Evolutionary conservation across 2,797 vertebrate genomes (phyloP).

Genomic region (Lithobates pipiens): DNA sequence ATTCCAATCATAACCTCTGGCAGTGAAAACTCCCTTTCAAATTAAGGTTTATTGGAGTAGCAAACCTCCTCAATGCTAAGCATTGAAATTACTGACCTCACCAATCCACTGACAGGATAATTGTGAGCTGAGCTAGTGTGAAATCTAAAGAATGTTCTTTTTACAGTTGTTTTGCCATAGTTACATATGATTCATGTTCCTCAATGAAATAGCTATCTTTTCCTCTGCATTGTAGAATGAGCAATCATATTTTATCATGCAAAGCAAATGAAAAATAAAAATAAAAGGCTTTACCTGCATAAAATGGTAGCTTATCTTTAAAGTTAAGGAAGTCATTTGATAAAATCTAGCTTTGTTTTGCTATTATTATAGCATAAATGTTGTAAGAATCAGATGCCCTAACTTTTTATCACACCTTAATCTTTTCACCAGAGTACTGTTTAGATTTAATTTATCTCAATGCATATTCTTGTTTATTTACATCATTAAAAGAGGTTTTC

Average conservation of each 20-base stretch:
- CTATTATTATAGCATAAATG: neutral
- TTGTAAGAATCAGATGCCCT: neutral
- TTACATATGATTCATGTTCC: slow-evolving; percentile 43
- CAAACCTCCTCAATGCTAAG: slow-evolving; percentile 66
- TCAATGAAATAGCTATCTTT: slow-evolving; percentile 16
- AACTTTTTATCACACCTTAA: neutral
- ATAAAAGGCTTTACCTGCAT: neutral
- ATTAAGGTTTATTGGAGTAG: slow-evolving; percentile 69
- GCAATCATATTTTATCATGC: slow-evolving; percentile 8
- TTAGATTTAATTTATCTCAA: no score
- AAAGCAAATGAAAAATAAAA: neutral
- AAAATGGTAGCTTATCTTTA: neutral
- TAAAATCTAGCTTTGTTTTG: neutral
- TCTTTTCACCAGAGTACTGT: neutral
- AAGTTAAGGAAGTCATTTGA: neutral
- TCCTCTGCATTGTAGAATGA: slow-evolving; percentile 21
- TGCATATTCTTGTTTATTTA: no score
- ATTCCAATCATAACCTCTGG: slow-evolving; percentile 71
- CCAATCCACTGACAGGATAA: slow-evolving; percentile 70
- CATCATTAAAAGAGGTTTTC: no score
- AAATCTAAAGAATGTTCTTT: slow-evolving; percentile 73
- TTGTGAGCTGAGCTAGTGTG: slow-evolving; percentile 68
- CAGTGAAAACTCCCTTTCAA: slow-evolving; percentile 70
- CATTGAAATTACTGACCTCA: slow-evolving; percentile 71
- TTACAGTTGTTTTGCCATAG: slow-evolving; percentile 67